Evolutionary conservation across 2,888 invertebrate species (phyloP), one percentile per base, ranked within the genome.

Genomic region (Eristalis tenax): DNA sequence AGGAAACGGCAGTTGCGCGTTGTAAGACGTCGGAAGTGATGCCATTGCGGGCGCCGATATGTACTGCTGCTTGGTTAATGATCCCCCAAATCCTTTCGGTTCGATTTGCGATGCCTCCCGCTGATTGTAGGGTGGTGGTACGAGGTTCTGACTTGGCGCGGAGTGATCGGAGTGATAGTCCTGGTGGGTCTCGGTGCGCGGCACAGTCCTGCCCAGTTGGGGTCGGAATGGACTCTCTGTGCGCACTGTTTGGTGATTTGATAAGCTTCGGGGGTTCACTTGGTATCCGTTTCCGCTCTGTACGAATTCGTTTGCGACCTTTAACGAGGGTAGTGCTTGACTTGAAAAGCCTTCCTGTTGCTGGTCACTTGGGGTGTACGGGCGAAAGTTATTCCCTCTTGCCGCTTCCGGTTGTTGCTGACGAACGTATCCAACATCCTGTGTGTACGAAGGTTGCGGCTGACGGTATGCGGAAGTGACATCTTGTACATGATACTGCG

Each of bases 1-100:
- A 0, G 79, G 73, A 40, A 87, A 87, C 15, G 87, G 87, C 26
- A 87, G 56, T 0, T 23, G 70, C 0, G 68, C 79, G 26, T 87
- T 80, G 10, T 22, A 63, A 0, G 83, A 87, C 23, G 5, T 61
- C 4, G 79, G 75, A 2, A 80, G 11, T 5, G 87, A 83, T 43
- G 79, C 87, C 40, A 64, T 56, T 10, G 70, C 43, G 32, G 59
- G 65, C 6, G 66, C 66, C 73, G 79, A 43, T 66, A n/a, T n/a
- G n/a, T n/a, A 73, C 4, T 73, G 32, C 1, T 66, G 50, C 18
- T 61, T 63, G 23, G 61, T 13, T 3, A 40, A 0, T 4, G 65
- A 59, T 4, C 65, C 18, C 1, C 11, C 56, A 26, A 63, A 56
- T 5, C 59, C 50, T 11, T 38, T 65, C 23, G 79, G 40, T 10